Evolutionary conservation across 2,888 invertebrate genomes (phyloP), one percentile per base, ranked within the genome.

Genomic region (Rotaria magnacalcarata): DNA sequence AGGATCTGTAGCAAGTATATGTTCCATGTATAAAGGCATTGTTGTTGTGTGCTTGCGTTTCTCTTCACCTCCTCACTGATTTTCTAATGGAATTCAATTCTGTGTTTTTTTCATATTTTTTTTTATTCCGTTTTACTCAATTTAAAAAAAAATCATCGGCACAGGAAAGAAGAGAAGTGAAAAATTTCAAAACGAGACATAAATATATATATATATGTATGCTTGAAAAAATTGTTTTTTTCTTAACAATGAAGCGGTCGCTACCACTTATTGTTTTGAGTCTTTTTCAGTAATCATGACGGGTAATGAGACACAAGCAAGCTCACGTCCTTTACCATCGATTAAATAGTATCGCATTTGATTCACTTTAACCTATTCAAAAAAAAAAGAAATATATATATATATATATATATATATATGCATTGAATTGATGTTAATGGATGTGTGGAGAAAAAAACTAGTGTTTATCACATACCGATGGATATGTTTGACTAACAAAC

Each of bases 261-360:
- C 67, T 67, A 67, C 67, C 67, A 67, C 67, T 67, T 67, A 67
- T 67, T 16, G 27, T 67, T 67, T 67, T 5, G 67, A 80, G 47
- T 47, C 47, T 80, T 80, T 80, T 80, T 80, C 80, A 47, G 80
- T 80, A 47, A 80, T 80, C 80, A 80, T 80, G 3, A 80, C 80
- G 24, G 80, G 80, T 47, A 80, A 43, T 47, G 47, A 43, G 24
- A 80, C n/a, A 34, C 80, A 80, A 8, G 80, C 80, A 47, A 80
- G n/a, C 19, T 80, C 80, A n/a, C 80, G 43, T 80, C 80, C 80
- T 43, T 80, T 80, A 80, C 80, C 80, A 80, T 80, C 80, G 80
- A 80, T 43, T 80, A 80, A 80, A 47, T 80, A 80, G 34, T 80
- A 80, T 47, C 80, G 80, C 80, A 80, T 80, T 80, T 80, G 80